Conservation (phyloP, 37 sponge, comb jelly and placozoan species). For the Ianthella basta region DNA sequence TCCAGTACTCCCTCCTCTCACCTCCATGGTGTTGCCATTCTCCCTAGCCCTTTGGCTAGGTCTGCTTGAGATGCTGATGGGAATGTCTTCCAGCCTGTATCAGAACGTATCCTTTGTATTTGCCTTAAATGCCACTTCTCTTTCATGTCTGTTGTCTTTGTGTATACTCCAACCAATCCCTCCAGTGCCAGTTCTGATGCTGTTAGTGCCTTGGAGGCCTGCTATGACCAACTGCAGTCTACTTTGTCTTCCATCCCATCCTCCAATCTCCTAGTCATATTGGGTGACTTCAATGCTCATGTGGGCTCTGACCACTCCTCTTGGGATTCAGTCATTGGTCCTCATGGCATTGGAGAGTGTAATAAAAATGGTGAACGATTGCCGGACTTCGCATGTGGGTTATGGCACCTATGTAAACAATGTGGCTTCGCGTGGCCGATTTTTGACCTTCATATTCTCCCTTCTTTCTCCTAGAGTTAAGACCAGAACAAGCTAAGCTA, state of each 20-base stretch:
- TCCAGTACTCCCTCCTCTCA: background rate
- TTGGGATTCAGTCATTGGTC: background rate
- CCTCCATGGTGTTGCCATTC: background rate
- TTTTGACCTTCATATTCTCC: no score
- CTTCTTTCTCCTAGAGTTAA: no score
- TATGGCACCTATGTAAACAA: no score
- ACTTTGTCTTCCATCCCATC: conserved; percentile 15
- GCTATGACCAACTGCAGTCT: conserved; percentile 15
- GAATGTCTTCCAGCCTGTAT: background rate
- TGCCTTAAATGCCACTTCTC: background rate
- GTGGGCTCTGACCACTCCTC: background rate
- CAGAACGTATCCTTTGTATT: background rate
- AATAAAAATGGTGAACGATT: no score
- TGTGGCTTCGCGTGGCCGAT: no score
- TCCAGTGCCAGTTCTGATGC: background rate
- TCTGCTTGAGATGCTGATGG: background rate
- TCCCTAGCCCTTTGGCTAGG: background rate
- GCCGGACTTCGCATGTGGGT: no score
- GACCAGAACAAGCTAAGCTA: no score
- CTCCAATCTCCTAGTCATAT: background rate
- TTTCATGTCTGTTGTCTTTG: background rate
- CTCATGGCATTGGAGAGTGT: conserved; percentile 1
- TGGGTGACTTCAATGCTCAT: conserved; percentile 20
- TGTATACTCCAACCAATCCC: background rate
- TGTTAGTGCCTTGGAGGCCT: background rate